A percentile compares a stretch with the other conserved stretches of the same genome.
Evolutionary conservation across 2,113 vertebrate species (phyloP).

Genomic region (Lates calcarifer): DNA sequence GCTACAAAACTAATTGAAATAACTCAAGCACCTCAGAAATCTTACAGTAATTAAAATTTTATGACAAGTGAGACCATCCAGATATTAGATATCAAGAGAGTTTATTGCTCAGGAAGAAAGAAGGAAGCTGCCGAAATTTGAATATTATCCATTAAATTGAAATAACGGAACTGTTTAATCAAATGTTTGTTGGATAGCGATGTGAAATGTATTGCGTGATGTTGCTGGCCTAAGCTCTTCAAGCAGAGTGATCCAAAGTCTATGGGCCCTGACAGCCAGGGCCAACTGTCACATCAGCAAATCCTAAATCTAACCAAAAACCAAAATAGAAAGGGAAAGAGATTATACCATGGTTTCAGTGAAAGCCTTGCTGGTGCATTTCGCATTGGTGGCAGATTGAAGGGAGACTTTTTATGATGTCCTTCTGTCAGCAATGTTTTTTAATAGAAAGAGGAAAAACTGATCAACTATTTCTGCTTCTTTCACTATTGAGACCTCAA

Average conservation of each 20-base stretch:
- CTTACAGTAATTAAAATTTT: neutral
- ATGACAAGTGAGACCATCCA: neutral
- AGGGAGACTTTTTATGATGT: neutral
- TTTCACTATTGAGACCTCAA: neutral
- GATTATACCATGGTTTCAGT: constrained; percentile 10
- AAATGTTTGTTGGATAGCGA: neutral
- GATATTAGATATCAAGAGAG: neutral
- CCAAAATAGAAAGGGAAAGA: neutral
- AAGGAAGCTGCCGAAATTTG: neutral
- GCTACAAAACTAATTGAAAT: neutral
- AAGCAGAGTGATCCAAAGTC: constrained; percentile 6
- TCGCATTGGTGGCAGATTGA: neutral
- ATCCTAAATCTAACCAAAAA: constrained; percentile 31
- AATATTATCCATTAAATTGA: neutral
- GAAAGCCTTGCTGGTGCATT: neutral
- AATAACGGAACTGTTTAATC: neutral
- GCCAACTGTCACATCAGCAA: constrained; percentile 21
- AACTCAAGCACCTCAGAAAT: neutral
- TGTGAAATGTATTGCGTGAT: constrained; percentile 5
- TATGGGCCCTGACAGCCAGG: constrained; percentile 5
- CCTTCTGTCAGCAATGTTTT: neutral
- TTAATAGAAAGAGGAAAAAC: constrained; percentile 1
- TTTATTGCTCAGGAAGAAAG: neutral
- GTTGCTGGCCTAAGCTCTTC: neutral
- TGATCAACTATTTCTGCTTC: neutral